Evolutionary conservation across 2,888 invertebrate species (phyloP).

Genomic region (Lapara coniferarum): DNA sequence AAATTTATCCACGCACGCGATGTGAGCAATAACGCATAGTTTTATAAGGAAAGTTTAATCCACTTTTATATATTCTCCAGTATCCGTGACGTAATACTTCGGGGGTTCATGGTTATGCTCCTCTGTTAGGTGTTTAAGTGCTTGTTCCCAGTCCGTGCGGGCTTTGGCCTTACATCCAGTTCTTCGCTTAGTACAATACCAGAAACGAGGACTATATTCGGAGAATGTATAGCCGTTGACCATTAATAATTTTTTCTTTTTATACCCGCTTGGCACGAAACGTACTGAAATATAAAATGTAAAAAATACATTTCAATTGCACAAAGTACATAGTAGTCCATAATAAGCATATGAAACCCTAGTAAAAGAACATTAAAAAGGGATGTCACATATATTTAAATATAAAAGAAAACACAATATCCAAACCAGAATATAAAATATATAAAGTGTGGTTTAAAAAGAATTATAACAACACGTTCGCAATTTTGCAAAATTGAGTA

Average conservation of each 20-base stretch:
- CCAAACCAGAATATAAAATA: no score
- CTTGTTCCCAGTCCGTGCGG: slow-evolving; percentile 40
- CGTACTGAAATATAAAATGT: slow-evolving; percentile 42
- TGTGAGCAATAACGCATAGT: no score
- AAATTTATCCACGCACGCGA: no score
- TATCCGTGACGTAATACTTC: slow-evolving; percentile 42
- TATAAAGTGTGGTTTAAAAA: no score
- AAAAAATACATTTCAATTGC: neutral
- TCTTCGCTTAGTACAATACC: slow-evolving; percentile 62
- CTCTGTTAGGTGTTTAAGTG: slow-evolving; percentile 41
- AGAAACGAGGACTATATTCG: slow-evolving; percentile 51
- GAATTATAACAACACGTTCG: no score
- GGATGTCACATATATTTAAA: no score
- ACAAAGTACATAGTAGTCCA: no score
- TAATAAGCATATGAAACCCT: no score
- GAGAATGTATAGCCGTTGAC: slow-evolving; percentile 61
- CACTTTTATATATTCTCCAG: slow-evolving; percentile 48
- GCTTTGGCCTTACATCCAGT: slow-evolving; percentile 51
- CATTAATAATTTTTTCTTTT: slow-evolving; percentile 53
- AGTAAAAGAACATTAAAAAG: no score
- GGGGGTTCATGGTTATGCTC: slow-evolving; percentile 55
- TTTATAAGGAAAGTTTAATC: slow-evolving; percentile 23
- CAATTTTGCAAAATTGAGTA: no score
- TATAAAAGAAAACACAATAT: no score
- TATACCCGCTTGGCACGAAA: slow-evolving; percentile 49